Base-by-base conservation (phyloP, 2,888 invertebrate genomes). In the Cheilosia vulpina region DNA sequence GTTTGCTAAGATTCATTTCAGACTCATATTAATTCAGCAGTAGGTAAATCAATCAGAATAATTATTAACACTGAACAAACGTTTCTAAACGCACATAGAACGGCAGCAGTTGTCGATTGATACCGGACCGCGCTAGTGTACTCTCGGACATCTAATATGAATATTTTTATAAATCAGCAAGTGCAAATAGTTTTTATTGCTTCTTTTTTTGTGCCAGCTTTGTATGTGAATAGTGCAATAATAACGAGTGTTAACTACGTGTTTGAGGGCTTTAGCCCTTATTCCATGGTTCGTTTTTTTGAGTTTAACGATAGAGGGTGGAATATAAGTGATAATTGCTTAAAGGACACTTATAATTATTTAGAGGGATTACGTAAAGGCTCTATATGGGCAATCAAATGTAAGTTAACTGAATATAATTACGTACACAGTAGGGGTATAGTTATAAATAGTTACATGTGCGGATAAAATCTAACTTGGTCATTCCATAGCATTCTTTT, bases 231-330 rank as follows among this genome's bases (percentile, higher is more conserved):
- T 1, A 72, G 82, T 24, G 87, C 87, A 52, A 87, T 88, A 57
- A 87, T 89, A n/a, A 89, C 89, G 27, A 90, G 89, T 87, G 89
- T 90, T 34, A 89, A 89, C 87, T 89, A 89, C 52, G 84, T 90
- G 1, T 90, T 90, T 62, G 90, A 90, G 87, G 89, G 89, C 1
- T 90, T 90, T 69, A 89, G 88, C 77, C 90, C 90, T 15, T 89
- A 89, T 52, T 88, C 89, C 0, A 73, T 90, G 87, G 88, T 90
- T 57, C 87, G 89, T 5, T 90, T 90, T 75, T 90, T 90, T 66
- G 90, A 90, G 87, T 90, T 90, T 77, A 90, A 89, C 69, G 90
- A 90, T 77, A 89, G 88, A 84, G 90, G 89, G 55, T 90, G 90
- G 90, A 90, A 90, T 87, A 90, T 90, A 63, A 90, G 88, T 76